Evolutionary conservation across 2,888 invertebrate species (phyloP).

Genomic region (Furcula furcula): DNA sequence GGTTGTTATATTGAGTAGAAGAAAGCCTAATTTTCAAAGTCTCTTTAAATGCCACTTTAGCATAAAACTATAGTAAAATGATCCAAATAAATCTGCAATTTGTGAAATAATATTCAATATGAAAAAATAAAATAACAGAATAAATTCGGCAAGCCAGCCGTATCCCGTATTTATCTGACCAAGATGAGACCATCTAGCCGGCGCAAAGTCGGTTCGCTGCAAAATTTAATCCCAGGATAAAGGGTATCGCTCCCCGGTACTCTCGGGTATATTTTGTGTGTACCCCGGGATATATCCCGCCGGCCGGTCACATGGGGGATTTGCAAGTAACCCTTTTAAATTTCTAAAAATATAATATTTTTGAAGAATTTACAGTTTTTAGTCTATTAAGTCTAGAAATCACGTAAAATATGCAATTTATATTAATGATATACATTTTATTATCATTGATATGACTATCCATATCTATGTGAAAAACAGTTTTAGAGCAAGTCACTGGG

Average conservation of each 20-base stretch:
- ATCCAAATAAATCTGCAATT: constrained; percentile 26
- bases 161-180: constrained; percentile 47
- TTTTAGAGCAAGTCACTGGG: too few species aligned
- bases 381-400: too few species aligned
- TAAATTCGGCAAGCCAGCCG: constrained; percentile 30
- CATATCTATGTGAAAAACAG: too few species aligned
- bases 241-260: constrained; percentile 52
- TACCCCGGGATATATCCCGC: constrained; percentile 40
- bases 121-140: constrained; percentile 27
- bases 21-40: too few species aligned
- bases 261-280: constrained; percentile 33
- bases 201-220: constrained; percentile 56
- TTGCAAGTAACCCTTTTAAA: constrained; percentile 26
- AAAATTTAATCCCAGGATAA: constrained; percentile 71
- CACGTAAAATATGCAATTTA: too few species aligned
- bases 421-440: too few species aligned
- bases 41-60: too few species aligned
- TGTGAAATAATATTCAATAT: constrained; percentile 29
- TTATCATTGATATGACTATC: too few species aligned
- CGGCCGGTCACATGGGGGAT: constrained; percentile 53
- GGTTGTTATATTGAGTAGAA: too few species aligned
- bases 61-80: too few species aligned
- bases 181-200: constrained; percentile 43
- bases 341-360: constrained; percentile 32
- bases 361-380: constrained; percentile 37